Evolutionary conservation across 2,888 invertebrate species (phyloP), one percentile per base, ranked within the genome.

Genomic region (Pterostichus madidus): DNA sequence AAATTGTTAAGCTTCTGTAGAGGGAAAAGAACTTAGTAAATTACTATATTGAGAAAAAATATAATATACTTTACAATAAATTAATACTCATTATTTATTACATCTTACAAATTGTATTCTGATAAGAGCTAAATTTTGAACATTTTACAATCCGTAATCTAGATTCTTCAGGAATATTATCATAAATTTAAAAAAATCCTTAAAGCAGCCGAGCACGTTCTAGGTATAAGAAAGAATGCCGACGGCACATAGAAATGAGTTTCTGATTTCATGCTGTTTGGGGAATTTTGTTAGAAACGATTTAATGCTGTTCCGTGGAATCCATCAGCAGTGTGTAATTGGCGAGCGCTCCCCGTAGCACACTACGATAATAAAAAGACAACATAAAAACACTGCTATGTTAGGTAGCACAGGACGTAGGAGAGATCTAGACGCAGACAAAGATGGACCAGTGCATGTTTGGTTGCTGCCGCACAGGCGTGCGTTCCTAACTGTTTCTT

Each of bases 251-350:
- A 86, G 86, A 88, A 88, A 88, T 86, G 88, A 88, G 87, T 86
- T 87, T 88, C 88, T 88, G 88, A 88, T 88, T 88, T 88, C 87
- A 86, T 85, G 87, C 87, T 86, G 87, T 85, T 86, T 81, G 84
- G 88, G 87, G 87, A 88, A 75, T 75, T 75, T 52, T 49, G 49
- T 52, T 49, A 52, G 52, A 13, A 52, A 31, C 52, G 75, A 75
- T 75, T 75, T 75, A 75, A 49, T 32, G 49, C 75, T 32, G 75
- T 75, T 24, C 46, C 75, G 53, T 53, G 52, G 52, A 75, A 52
- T 75, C 75, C 75, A 84, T 85, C 85, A 84, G 84, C 84, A 84
- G 84, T 79, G 84, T 85, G 86, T 86, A 86, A 86, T 86, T 86
- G 86, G 86, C 81, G 79, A 79, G 84, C 81, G 83, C 80, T 85